Evolutionary conservation across 2,888 invertebrate species (phyloP).

Genomic region (Himalopsyche kuldschensis): DNA sequence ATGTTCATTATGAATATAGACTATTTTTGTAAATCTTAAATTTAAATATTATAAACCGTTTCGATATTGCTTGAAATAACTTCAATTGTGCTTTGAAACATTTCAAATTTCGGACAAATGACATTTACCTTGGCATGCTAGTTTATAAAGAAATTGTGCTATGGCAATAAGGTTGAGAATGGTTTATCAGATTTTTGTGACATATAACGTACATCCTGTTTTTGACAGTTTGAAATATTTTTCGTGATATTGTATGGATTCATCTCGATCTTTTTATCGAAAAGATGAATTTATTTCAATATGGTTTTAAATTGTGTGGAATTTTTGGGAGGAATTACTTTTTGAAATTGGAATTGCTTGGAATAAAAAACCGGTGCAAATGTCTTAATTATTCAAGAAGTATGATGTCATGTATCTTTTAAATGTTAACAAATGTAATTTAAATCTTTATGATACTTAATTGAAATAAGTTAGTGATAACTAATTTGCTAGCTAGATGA

Average conservation of each 20-base stretch:
- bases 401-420: too few species aligned
- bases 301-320: not conserved
- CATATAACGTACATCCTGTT: not conserved
- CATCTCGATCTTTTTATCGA: slow-evolving; percentile 10
- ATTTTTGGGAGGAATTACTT: too few species aligned
- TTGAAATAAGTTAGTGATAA: too few species aligned
- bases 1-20: not conserved
- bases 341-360: too few species aligned
- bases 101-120: not conserved
- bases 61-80: not conserved
- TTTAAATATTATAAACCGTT: not conserved
- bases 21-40: not conserved
- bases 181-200: not conserved
- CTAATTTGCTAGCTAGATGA: too few species aligned
- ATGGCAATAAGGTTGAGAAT: not conserved
- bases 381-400: too few species aligned
- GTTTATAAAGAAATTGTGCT: not conserved
- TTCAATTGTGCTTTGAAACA: slow-evolving; percentile 12
- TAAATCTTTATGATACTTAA: too few species aligned
- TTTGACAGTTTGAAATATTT: slow-evolving; percentile 18
- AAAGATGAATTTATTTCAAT: not conserved
- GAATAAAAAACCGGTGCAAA: too few species aligned
- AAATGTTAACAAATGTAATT: too few species aligned
- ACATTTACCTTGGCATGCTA: not conserved
- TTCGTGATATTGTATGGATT: slow-evolving; percentile 19